phyloP scores from a whole-genome alignment of 1,140 invertebrate genomes.

The Anadara kagoshimensis region DNA sequence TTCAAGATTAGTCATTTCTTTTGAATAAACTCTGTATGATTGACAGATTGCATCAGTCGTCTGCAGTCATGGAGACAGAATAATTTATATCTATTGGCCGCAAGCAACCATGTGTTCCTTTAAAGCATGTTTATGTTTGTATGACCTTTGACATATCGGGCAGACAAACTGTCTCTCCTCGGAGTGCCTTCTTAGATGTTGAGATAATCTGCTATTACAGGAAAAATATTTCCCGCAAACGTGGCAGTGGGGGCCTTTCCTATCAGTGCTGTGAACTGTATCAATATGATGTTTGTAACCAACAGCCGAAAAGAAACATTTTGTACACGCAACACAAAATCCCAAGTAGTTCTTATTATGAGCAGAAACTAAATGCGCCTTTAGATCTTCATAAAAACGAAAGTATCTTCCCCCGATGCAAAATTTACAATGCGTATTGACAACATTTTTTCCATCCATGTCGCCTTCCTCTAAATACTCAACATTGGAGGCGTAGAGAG shows the following conservation, averaged over 20 bases:
- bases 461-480: too few species aligned
- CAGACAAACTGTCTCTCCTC: conserved; percentile 11
- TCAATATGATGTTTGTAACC: conserved; percentile 10
- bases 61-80: too few species aligned
- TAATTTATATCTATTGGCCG: not conserved
- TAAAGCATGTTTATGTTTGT: conserved; percentile 28
- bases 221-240: conserved; percentile 27
- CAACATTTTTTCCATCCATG: too few species aligned
- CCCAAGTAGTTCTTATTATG: not conserved
- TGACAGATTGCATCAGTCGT: too few species aligned
- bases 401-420: not conserved
- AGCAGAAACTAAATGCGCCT: not conserved
- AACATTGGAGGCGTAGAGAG: too few species aligned
- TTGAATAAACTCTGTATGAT: too few species aligned
- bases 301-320: conserved; percentile 15
- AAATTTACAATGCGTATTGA: not conserved
- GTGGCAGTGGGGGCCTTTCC: not conserved
- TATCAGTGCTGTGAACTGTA: conserved; percentile 7
- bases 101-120: conserved; percentile 7
- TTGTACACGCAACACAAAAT: conserved; percentile 18
- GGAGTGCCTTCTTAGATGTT: conserved; percentile 22
- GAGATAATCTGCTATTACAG: conserved; percentile 9
- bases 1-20: too few species aligned
- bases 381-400: not conserved
- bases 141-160: conserved; percentile 23